phyloP scores from a whole-genome alignment of 2,113 vertebrate genomes.

The Clarias batrachus region DNA sequence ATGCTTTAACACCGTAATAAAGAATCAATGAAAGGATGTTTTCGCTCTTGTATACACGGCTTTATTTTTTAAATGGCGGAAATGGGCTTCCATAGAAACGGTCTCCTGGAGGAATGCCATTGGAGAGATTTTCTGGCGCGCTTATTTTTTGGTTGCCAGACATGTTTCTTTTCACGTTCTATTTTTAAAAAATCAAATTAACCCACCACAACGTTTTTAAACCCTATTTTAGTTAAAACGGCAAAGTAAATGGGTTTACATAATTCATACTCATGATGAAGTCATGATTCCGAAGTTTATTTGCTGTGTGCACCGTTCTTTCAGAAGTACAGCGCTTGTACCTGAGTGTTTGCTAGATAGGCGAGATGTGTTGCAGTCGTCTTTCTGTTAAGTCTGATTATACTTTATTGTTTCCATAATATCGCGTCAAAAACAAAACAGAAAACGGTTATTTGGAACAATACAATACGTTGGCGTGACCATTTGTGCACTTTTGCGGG shows the following conservation, averaged over 20 bases:
- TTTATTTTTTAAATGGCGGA: constrained; percentile 12
- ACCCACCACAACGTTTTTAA: background rate
- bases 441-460: background rate
- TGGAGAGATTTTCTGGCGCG: constrained; percentile 45
- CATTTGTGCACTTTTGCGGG: background rate
- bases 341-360: background rate
- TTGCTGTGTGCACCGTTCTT: too few relatives aligned
- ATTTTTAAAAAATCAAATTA: too few relatives aligned
- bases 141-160: constrained; percentile 53
- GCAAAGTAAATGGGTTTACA: too few relatives aligned
- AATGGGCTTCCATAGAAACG: constrained; percentile 8
- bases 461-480: background rate
- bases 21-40: background rate
- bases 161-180: background rate
- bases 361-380: background rate
- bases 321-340: background rate
- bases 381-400: background rate
- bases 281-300: background rate
- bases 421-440: background rate
- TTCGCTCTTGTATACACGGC: too few relatives aligned
- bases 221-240: background rate
- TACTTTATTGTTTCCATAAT: background rate
- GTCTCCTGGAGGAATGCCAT: constrained; percentile 31
- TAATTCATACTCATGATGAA: background rate
- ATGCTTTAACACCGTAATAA: background rate